These are phyloP conservation scores for Zeuzera pyrina DNA, from an alignment of 2,888 invertebrate species.

Conservation along the genomic window DNA sequence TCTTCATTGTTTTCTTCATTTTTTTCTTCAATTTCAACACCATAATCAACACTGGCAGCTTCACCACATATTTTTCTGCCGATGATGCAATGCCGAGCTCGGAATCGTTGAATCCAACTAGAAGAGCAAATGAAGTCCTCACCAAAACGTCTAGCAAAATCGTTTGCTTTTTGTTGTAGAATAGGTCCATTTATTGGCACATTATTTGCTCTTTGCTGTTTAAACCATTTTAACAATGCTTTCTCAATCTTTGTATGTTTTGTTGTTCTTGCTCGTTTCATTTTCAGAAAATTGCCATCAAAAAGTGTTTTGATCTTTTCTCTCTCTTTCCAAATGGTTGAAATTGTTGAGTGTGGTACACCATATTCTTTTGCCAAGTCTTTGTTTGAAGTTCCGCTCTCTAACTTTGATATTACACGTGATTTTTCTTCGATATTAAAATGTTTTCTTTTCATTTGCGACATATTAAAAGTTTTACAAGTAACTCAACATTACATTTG, in stretches of 20 bases:
- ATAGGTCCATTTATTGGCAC: conserved; percentile 16
- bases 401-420: conserved; percentile 10
- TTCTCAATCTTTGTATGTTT: conserved; percentile 10
- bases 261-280: conserved; percentile 12
- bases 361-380: conserved; percentile 12
- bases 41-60: conserved; percentile 1
- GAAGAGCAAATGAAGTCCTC: conserved; percentile 16
- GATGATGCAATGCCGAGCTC: conserved; percentile 9
- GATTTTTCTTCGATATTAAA: conserved; percentile 14
- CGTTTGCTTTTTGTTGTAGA: conserved; percentile 17
- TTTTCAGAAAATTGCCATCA: conserved; percentile 9
- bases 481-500: not conserved
- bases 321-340: conserved; percentile 13
- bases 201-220: conserved; percentile 13
- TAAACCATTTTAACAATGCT: conserved; percentile 14
- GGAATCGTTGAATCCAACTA: conserved; percentile 15
- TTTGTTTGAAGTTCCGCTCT: conserved; percentile 6
- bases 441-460: conserved; percentile 8
- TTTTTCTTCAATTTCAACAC: conserved; percentile 3
- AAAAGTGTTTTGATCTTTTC: conserved; percentile 8
- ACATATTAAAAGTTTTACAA: conserved; percentile 3
- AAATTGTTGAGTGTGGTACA: conserved; percentile 17
- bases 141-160: conserved; percentile 15
- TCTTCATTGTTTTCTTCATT: conserved; percentile 2
- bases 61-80: conserved; percentile 6